Percentiles rank a stretch among this genome's conserved stretches.
Conservation (phyloP, 2,888 invertebrate genomes). For the Eulithis prunata region DNA sequence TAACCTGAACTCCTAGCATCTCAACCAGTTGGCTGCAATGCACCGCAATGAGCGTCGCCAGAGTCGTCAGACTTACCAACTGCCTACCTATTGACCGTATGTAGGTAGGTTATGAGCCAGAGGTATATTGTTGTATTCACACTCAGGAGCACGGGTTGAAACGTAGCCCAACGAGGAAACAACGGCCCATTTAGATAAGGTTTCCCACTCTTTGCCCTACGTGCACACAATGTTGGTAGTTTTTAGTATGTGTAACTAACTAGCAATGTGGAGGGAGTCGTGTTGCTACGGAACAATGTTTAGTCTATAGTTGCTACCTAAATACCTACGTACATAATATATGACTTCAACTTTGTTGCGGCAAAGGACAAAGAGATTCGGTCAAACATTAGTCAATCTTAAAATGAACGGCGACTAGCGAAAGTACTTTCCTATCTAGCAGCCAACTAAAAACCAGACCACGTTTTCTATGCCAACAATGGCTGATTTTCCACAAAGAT, state of each 20-base stretch:
- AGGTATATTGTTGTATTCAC: conserved; percentile 31
- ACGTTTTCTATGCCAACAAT: conserved; percentile 29
- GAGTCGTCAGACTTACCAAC: too few relatives aligned
- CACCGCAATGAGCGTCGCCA: too few relatives aligned
- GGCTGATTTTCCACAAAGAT: conserved; percentile 32
- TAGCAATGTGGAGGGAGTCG: conserved; percentile 41
- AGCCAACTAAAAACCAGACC: conserved; percentile 24
- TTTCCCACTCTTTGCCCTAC: conserved; percentile 49
- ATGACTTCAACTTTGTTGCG: neutral
- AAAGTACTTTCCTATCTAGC: conserved; percentile 11
- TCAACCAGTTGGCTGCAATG: too few relatives aligned
- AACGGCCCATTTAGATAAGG: conserved; percentile 78
- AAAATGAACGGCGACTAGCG: conserved; percentile 6
- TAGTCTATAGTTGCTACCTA: conserved; percentile 4
- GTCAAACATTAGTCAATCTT: neutral
- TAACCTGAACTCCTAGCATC: too few relatives aligned
- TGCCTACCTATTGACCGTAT: too few relatives aligned
- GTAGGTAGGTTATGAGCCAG: neutral
- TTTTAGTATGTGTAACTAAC: too few relatives aligned
- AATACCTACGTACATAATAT: too few relatives aligned
- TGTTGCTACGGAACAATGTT: conserved; percentile 37
- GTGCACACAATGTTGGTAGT: conserved; percentile 50
- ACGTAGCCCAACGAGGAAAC: conserved; percentile 72
- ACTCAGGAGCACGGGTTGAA: conserved; percentile 52
- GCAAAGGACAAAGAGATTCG: conserved; percentile 1